Base-by-base conservation (phyloP, 2,888 invertebrate species). In the Leucozona laternaria region DNA sequence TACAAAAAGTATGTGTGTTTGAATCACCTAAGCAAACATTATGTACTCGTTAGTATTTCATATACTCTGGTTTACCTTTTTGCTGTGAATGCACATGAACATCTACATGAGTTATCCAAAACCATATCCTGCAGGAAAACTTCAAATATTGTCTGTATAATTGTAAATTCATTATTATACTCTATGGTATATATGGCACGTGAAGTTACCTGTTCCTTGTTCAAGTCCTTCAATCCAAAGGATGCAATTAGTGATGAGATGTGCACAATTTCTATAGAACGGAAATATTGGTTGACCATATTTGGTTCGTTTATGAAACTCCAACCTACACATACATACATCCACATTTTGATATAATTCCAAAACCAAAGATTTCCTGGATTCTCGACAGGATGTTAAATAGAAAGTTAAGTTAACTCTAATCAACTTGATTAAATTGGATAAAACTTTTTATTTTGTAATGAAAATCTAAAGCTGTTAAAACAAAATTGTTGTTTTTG, bases 241-340 rank as follows among this genome's bases (percentile, higher is more conserved):
- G 45, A 68, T 73, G 57, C 62, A 79, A 84, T 84, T 75, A 76
- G 58, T 68, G 17, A 53, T 57, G 34, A 48, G 43, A 75, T 43
- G 53, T 34, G 28, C 40, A 66, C 15, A 73, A 60, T 22, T 64
- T 28, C 11, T 34, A 37, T 37, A 48, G 20, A 68, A 62, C 62
- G n/a, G 20, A 53, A 50, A 45, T 50, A 53, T 62, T 43, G 57
- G 45, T 15, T 57, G 43, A 58, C 79, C 73, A 55, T 17, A 8
- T 17, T 45, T 17, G 8, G 1, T 8, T 45, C 17, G n/a, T 43
- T 45, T 45, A 8, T 45, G 45, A 45, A 43, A 17, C n/a, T n/a
- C 2, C 8, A 3, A 15, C 13, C 4, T 37, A 11, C 37, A 0
- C 0, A 11, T 13, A 3, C 13, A 6, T 37, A 37, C 0, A 11